A percentile compares a stretch with the other conserved stretches of the same genome.
phyloP scores from a whole-genome alignment of 1,140 invertebrate species.

The Caenorhabditis tropicalis region DNA sequence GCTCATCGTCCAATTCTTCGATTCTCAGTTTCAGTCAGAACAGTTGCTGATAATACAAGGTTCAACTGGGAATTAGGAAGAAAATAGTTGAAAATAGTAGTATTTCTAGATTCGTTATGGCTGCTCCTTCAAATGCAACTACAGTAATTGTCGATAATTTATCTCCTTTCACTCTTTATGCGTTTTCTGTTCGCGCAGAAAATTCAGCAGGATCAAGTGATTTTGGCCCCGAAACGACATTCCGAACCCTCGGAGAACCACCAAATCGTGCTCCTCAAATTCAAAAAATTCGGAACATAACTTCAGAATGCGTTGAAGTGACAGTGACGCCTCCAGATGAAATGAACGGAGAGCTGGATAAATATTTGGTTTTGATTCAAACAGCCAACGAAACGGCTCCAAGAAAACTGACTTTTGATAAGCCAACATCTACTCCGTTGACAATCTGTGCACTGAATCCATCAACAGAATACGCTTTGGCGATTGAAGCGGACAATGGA shows the following conservation, averaged over 20 bases:
- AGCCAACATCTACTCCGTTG: slow-evolving; percentile 18
- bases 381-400: slow-evolving; percentile 2
- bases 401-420: slow-evolving; percentile 24
- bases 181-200: slow-evolving; percentile 67
- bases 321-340: slow-evolving; percentile 25
- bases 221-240: slow-evolving; percentile 66
- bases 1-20: slow-evolving; percentile 67
- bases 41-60: slow-evolving; percentile 23
- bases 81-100: neutral
- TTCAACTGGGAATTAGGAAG: no score
- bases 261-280: slow-evolving; percentile 63
- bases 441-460: slow-evolving; percentile 47
- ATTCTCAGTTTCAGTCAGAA: slow-evolving; percentile 63
- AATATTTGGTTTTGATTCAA: slow-evolving; percentile 40
- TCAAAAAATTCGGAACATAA: slow-evolving; percentile 58
- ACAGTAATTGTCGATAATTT: slow-evolving; percentile 53
- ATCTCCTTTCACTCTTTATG: slow-evolving; percentile 42
- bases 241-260: slow-evolving; percentile 65
- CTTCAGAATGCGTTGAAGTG: slow-evolving; percentile 60
- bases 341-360: slow-evolving; percentile 46
- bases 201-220: slow-evolving; percentile 67
- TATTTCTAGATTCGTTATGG: slow-evolving; percentile 46
- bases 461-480: slow-evolving; percentile 50
- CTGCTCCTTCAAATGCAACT: slow-evolving; percentile 51
- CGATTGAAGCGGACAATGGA: slow-evolving; percentile 67